Conservation (phyloP, 2,888 invertebrate species). For the Nebria brevicollis region DNA sequence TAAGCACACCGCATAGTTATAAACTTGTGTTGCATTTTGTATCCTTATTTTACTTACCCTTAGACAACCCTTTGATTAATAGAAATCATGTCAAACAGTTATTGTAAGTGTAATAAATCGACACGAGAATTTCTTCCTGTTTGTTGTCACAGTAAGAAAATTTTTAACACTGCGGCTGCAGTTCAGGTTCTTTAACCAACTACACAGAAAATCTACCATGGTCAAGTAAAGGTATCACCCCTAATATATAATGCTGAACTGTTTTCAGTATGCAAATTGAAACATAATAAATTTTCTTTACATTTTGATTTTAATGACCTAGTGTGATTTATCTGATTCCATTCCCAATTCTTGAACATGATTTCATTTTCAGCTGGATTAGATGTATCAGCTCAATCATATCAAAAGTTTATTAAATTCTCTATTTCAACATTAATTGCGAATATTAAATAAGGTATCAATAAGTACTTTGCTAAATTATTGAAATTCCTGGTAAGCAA, state of each 20-base stretch:
- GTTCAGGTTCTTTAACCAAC: constrained; percentile 95
- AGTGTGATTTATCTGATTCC: too few relatives aligned
- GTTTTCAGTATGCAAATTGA: not conserved
- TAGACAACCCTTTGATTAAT: not conserved
- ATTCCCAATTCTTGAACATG: too few relatives aligned
- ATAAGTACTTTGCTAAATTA: too few relatives aligned
- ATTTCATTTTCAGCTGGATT: too few relatives aligned
- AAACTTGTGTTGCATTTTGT: not conserved
- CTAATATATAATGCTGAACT: constrained; percentile 28
- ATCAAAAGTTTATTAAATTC: too few relatives aligned
- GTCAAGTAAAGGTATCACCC: constrained; percentile 75
- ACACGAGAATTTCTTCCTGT: constrained; percentile 26
- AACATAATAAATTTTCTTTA: too few relatives aligned
- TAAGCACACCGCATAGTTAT: constrained; percentile 7
- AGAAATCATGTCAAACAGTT: constrained; percentile 30
- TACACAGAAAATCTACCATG: constrained; percentile 87
- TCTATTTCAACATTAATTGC: too few relatives aligned
- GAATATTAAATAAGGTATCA: too few relatives aligned
- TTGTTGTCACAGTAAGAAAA: constrained; percentile 85
- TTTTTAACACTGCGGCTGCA: constrained; percentile 94
- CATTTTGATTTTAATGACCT: too few relatives aligned
- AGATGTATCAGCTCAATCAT: too few relatives aligned
- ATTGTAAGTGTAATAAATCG: not conserved
- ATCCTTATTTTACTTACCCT: not conserved
- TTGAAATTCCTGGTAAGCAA: constrained; percentile 11